Percentiles rank a stretch among this genome's conserved stretches.
phyloP scores from a whole-genome alignment of 2,113 vertebrate species.

The Crotophaga sulcirostris region DNA sequence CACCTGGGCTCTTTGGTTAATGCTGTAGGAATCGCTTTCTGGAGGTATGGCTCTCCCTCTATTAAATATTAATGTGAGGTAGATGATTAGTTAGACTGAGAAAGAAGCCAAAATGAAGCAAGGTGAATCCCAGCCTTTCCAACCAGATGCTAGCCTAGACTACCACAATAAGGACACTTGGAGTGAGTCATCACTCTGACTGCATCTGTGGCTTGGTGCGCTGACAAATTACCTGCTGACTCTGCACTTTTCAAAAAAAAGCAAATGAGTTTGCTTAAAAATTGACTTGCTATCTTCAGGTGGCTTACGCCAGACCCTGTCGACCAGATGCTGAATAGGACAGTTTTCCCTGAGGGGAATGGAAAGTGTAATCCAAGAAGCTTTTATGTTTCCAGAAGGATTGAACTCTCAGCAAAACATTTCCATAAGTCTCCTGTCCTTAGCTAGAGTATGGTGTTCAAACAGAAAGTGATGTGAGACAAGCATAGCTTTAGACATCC shows the following conservation, averaged over 20 bases:
- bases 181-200: not conserved
- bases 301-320: not conserved
- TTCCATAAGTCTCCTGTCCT: not conserved
- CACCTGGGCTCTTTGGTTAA: not conserved
- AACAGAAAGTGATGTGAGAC: not conserved
- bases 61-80: not conserved
- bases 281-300: not conserved
- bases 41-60: not conserved
- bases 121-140: not conserved
- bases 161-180: not conserved
- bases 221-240: not conserved
- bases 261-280: not conserved
- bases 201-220: not conserved
- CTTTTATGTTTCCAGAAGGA: not conserved
- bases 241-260: not conserved
- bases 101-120: not conserved
- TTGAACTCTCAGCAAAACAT: not conserved
- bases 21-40: not conserved
- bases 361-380: not conserved
- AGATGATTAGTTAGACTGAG: not conserved
- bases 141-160: rapidly evolving
- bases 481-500: not conserved
- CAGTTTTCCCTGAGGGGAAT: not conserved
- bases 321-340: not conserved
- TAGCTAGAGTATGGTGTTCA: not conserved